phyloP scores from a whole-genome alignment of 2,888 invertebrate species.

The Cheilosia vernalis region DNA sequence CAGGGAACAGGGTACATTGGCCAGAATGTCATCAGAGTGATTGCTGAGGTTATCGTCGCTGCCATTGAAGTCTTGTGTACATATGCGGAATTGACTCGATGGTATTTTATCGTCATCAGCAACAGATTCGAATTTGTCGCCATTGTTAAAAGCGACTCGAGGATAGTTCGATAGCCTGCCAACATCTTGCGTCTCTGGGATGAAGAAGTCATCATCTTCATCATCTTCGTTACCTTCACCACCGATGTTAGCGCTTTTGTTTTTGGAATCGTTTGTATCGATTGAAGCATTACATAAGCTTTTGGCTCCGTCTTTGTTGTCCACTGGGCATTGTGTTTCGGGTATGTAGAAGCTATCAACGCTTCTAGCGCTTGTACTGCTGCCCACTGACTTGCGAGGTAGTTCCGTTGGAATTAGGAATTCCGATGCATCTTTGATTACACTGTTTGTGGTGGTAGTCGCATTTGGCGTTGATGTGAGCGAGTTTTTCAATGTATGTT shows the following conservation, averaged over 20 bases:
- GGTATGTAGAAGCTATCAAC: conserved; percentile 76
- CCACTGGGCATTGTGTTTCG: conserved; percentile 76
- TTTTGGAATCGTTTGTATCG: conserved; percentile 25
- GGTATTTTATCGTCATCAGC: conserved; percentile 44
- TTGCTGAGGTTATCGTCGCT: conserved; percentile 47
- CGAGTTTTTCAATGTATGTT: conserved; percentile 18
- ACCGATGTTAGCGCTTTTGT: conserved; percentile 10
- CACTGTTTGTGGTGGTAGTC: neutral
- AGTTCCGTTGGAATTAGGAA: conserved; percentile 20
- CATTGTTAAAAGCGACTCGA: conserved; percentile 42
- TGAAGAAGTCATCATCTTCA: conserved; percentile 77
- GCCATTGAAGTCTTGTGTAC: conserved; percentile 78
- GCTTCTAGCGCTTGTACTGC: conserved; percentile 51
- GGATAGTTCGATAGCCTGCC: conserved; percentile 44
- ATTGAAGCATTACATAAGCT: conserved; percentile 27
- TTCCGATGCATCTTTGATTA: neutral
- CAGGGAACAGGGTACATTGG: conserved; percentile 48
- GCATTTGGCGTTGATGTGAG: conserved; percentile 45
- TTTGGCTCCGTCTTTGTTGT: neutral
- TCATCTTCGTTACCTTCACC: conserved; percentile 66
- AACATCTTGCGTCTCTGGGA: conserved; percentile 79
- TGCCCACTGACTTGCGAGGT: conserved; percentile 24
- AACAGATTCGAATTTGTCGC: conserved; percentile 7
- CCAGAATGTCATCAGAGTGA: conserved; percentile 64
- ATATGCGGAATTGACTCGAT: conserved; percentile 76